phyloP scores from a whole-genome alignment of 2,797 vertebrate species.

The Clamator glandarius region DNA sequence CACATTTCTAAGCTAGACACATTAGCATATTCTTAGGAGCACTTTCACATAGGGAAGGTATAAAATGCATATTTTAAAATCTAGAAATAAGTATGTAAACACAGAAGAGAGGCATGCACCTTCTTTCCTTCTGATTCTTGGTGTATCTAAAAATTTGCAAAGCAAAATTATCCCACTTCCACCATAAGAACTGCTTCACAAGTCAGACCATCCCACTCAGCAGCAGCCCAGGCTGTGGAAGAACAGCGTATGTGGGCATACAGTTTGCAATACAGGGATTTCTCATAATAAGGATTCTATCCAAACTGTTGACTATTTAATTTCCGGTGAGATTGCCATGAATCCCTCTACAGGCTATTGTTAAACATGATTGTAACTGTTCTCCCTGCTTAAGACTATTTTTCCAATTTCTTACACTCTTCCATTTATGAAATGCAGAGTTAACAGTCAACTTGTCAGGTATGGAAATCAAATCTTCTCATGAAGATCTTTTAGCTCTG shows the following conservation, averaged over 20 bases:
- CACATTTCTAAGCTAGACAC: not conserved
- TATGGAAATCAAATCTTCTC: not conserved
- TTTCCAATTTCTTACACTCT: not conserved
- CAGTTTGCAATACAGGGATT: not conserved
- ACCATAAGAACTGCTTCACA: not conserved
- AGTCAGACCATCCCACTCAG: not conserved
- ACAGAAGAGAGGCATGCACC: not conserved
- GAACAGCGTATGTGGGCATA: not conserved
- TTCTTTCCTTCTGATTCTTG: not conserved
- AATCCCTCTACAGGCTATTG: not conserved
- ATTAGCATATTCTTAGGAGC: not conserved
- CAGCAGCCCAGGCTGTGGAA: fast-evolving
- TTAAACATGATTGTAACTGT: not conserved
- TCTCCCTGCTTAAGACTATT: not conserved
- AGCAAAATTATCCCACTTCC: not conserved
- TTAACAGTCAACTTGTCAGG: not conserved
- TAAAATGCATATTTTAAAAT: not conserved
- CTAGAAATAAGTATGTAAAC: not conserved
- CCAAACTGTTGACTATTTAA: not conserved
- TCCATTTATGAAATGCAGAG: not conserved
- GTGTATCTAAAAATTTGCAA: not conserved
- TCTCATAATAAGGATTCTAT: not conserved
- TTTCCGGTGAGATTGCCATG: not conserved
- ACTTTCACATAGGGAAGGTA: not conserved
- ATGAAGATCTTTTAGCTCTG: not conserved